A percentile compares a stretch with the other conserved stretches of the same genome.
Evolutionary conservation across 2,888 invertebrate genomes (phyloP).

Genomic region (Odontomyia ornata): DNA sequence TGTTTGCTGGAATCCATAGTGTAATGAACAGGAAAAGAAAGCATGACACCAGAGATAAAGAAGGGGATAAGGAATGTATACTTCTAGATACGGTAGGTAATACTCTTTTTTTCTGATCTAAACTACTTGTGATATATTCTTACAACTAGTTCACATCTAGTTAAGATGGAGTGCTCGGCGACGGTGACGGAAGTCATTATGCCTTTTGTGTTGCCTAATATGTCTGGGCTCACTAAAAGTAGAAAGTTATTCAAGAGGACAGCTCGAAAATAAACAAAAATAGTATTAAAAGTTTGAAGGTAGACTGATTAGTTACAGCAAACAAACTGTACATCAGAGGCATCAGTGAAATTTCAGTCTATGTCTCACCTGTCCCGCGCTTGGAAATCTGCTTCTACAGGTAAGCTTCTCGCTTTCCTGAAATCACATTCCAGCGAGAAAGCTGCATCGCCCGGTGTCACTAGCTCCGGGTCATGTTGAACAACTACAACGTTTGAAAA

Average conservation of each 20-base stretch:
- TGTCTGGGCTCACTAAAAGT: conserved; percentile 23
- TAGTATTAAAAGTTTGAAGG: neutral
- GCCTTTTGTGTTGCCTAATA: conserved; percentile 2
- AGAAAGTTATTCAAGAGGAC: neutral
- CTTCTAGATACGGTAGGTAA: no score
- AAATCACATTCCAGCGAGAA: conserved; percentile 74
- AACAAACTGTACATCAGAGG: no score
- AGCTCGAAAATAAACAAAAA: neutral
- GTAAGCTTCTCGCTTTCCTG: conserved; percentile 66
- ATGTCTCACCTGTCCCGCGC: conserved; percentile 62
- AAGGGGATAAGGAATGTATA: no score
- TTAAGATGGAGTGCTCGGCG: conserved; percentile 13
- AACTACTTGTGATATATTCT: neutral
- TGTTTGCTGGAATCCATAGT: no score
- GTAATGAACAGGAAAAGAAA: conserved; percentile 4
- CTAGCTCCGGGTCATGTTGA: conserved; percentile 73
- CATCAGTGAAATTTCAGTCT: neutral
- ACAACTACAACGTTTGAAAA: conserved; percentile 71
- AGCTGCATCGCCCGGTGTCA: conserved; percentile 73
- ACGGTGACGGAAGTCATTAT: neutral
- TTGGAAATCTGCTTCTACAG: conserved; percentile 67
- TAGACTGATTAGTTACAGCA: no score
- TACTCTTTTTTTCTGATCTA: no score
- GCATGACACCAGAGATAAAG: no score
- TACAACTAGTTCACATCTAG: conserved; percentile 6